phyloP scores from a whole-genome alignment of 2,113 vertebrate species.

The Bombycilla garrulus region DNA sequence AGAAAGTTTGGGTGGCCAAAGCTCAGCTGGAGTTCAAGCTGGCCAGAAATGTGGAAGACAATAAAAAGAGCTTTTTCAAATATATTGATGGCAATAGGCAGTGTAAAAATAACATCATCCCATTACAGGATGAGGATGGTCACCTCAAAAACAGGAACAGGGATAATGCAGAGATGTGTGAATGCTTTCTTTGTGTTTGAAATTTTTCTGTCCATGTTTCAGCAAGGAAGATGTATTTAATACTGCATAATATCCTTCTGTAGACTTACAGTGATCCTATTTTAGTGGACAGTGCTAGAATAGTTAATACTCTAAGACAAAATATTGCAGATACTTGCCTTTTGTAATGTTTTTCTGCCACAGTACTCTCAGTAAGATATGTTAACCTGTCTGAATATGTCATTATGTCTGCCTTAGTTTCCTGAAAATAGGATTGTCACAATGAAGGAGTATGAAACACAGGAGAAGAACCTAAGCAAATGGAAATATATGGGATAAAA shows the following conservation, averaged over 20 bases:
- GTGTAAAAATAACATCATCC: neutral
- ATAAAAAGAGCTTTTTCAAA: neutral
- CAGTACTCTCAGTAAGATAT: neutral
- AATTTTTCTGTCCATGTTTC: neutral
- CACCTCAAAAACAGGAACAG: neutral
- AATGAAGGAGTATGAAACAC: neutral
- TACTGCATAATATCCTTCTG: neutral
- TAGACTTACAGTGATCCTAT: neutral
- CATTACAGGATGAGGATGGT: neutral
- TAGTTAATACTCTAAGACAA: neutral
- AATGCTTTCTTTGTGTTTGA: neutral
- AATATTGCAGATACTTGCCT: neutral
- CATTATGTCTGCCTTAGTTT: neutral
- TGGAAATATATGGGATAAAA: neutral
- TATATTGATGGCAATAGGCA: neutral
- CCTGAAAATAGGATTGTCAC: neutral
- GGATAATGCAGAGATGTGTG: neutral
- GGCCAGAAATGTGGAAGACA: neutral
- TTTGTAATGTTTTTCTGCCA: neutral
- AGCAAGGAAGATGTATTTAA: neutral
- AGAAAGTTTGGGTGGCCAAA: neutral
- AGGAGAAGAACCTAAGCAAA: neutral
- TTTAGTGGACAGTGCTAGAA: neutral
- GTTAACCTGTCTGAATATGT: neutral
- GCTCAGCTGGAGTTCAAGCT: neutral